Percentiles rank a stretch among this genome's conserved stretches.
These are phyloP conservation scores for Melanogrammus aeglefinus DNA, from an alignment of 2,797 vertebrate species.

Conservation along the genomic window DNA sequence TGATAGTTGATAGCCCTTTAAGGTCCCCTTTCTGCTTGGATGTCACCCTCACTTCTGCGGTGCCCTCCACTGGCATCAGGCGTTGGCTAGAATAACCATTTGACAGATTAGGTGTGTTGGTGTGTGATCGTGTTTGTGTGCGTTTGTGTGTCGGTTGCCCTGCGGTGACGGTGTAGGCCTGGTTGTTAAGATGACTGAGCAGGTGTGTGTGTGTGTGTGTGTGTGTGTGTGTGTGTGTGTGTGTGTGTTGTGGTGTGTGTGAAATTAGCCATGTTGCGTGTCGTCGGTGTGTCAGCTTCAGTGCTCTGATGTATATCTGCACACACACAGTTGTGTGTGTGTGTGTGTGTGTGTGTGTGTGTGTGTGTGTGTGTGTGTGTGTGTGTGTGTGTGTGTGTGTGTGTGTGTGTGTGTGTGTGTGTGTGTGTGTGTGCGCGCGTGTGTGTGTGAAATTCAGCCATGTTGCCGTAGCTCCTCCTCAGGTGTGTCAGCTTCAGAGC, in stretches of 20 bases:
- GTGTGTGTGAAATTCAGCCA: background rate
- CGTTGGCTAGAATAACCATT: no score
- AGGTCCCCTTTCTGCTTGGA: no score
- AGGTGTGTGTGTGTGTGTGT: slow-evolving; percentile 5
- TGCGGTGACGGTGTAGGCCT: slow-evolving; percentile 29
- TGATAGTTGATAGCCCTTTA: no score
- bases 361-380: background rate
- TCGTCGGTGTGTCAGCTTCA: no score
- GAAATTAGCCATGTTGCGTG: no score
- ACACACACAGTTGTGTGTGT: no score
- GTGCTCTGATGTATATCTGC: no score
- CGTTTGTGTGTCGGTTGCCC: background rate
- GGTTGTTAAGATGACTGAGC: slow-evolving; percentile 43
- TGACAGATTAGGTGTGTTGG: background rate
- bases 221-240: background rate
- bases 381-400: background rate
- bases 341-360: background rate
- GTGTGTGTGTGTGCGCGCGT: background rate
- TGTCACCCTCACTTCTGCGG: no score
- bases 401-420: slow-evolving; percentile 1
- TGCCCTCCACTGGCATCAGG: no score
- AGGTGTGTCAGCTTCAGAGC: slow-evolving; percentile 24
- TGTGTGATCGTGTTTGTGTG: slow-evolving; percentile 5
- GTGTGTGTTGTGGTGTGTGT: slow-evolving; percentile 2
- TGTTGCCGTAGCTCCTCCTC: slow-evolving; percentile 33